phyloP scores from a whole-genome alignment of 2,113 vertebrate species.

The Nibea coibor region DNA sequence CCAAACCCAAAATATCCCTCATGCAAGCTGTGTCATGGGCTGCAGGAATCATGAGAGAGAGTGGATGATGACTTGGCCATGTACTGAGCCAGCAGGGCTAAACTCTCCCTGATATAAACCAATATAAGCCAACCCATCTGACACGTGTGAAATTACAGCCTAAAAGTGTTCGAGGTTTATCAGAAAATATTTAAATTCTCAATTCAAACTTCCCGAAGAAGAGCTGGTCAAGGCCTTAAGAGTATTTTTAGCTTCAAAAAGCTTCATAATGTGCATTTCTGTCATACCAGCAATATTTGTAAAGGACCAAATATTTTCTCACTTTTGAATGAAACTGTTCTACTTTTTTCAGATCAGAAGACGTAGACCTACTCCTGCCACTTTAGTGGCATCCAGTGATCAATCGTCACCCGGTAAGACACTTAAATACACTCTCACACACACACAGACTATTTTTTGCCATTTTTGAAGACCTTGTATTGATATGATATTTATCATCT shows the following conservation, averaged over 20 bases:
- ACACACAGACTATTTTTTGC: neutral
- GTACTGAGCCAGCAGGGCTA: neutral
- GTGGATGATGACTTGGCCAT: neutral
- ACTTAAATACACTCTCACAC: neutral
- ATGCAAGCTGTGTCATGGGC: conserved; percentile 8
- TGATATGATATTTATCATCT: neutral
- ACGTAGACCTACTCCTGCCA: conserved; percentile 92
- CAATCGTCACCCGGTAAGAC: conserved; percentile 92
- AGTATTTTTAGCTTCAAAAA: neutral
- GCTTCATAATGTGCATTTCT: neutral
- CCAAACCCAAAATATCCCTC: conserved; percentile 22
- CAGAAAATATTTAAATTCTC: neutral
- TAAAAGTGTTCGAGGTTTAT: neutral
- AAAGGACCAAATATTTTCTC: neutral
- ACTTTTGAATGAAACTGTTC: conserved; percentile 14
- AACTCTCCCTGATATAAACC: neutral
- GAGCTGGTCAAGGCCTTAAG: neutral
- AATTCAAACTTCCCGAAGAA: neutral
- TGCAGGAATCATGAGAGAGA: conserved; percentile 15
- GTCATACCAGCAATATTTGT: neutral
- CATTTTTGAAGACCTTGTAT: neutral
- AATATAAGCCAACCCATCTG: neutral
- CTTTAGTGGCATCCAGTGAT: conserved; percentile 93
- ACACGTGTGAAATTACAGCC: neutral
- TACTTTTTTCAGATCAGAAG: conserved; percentile 88